These are phyloP conservation scores for Mastomys coucha DNA, from an alignment of 2,113 vertebrate species.

Conservation along the genomic window DNA sequence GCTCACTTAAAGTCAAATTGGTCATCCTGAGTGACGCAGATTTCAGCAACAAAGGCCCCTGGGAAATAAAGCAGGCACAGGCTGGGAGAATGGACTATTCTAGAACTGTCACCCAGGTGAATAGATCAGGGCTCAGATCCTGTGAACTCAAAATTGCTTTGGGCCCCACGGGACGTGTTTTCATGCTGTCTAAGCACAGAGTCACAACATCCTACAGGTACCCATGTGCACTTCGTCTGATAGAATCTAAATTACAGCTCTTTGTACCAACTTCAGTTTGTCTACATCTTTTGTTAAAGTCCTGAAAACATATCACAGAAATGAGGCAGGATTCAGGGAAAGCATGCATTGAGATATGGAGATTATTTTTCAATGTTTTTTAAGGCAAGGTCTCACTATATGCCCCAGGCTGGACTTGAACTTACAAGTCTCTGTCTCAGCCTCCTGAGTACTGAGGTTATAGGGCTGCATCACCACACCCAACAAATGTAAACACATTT, in stretches of 20 bases:
- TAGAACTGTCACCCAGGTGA: neutral
- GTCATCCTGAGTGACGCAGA: neutral
- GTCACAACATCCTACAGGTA: neutral
- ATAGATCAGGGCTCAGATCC: neutral
- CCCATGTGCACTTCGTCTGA: neutral
- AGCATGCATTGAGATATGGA: neutral
- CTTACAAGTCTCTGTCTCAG: neutral
- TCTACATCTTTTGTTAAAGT: neutral
- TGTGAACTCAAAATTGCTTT: neutral
- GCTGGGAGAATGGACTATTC: neutral
- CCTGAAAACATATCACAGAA: neutral
- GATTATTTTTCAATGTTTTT: neutral
- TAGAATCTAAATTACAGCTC: neutral
- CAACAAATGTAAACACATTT: neutral
- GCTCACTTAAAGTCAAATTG: neutral
- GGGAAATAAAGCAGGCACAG: neutral
- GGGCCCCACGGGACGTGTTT: neutral
- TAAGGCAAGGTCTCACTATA: neutral
- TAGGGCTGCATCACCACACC: neutral
- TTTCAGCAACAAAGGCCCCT: neutral
- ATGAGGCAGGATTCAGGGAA: neutral
- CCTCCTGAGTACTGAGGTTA: neutral
- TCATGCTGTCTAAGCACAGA: neutral
- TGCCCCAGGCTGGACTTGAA: neutral
- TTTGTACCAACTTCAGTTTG: neutral